Conservation (phyloP, 2,888 invertebrate species). For the Ichneumon xanthorius region DNA sequence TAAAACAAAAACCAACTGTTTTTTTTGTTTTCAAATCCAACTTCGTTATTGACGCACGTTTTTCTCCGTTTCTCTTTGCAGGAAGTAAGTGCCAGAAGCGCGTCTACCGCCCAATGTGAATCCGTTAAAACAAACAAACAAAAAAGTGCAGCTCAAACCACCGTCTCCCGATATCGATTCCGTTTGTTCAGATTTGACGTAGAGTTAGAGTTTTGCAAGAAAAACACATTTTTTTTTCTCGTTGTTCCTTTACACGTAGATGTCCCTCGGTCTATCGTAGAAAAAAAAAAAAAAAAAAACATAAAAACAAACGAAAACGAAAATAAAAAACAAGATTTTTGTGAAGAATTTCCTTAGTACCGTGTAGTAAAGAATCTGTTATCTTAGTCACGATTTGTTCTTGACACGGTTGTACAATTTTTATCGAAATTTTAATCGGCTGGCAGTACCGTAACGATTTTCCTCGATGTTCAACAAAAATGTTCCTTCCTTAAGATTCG, state of each 20-base stretch:
- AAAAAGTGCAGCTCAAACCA: conserved; percentile 42
- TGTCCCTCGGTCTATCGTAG: conserved; percentile 36
- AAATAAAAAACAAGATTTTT: conserved; percentile 4
- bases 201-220: conserved; percentile 62
- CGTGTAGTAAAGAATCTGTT: conserved; percentile 36
- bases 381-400: conserved; percentile 45
- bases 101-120: conserved; percentile 58
- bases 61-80: conserved; percentile 84
- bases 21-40: conserved; percentile 6
- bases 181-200: conserved; percentile 54
- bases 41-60: conserved; percentile 69
- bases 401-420: conserved; percentile 46
- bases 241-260: conserved; percentile 50
- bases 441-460: conserved; percentile 32
- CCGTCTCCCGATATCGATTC: conserved; percentile 50
- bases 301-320: not conserved
- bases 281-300: conserved; percentile 11
- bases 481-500: not conserved
- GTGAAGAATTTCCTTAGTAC: conserved; percentile 22
- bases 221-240: conserved; percentile 34
- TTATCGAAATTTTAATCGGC: conserved; percentile 54
- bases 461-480: conserved; percentile 1
- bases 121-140: conserved; percentile 42
- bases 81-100: conserved; percentile 85
- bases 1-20: conserved; percentile 24